Conservation (phyloP, 2,888 invertebrate genomes). For the Thalpophila matura region DNA sequence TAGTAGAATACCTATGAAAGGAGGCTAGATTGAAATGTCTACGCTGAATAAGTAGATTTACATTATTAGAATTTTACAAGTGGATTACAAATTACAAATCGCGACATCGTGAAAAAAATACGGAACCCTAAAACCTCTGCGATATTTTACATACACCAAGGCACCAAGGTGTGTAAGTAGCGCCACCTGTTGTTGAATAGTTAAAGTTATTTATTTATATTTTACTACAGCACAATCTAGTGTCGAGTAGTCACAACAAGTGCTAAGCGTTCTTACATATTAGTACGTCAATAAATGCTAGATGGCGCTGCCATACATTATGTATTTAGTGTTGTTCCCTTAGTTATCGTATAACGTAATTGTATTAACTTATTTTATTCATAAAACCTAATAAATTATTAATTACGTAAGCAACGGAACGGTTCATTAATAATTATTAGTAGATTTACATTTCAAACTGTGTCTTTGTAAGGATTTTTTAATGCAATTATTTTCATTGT, state of each 20-base stretch:
- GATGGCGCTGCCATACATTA: conserved; percentile 14
- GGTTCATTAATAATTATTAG: too few relatives aligned
- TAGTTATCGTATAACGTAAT: neutral
- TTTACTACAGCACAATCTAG: conserved; percentile 61
- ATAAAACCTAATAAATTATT: too few relatives aligned
- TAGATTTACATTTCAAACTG: too few relatives aligned
- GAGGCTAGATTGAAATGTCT: too few relatives aligned
- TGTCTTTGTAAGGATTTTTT: too few relatives aligned
- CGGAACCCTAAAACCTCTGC: too few relatives aligned
- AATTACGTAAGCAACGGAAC: neutral
- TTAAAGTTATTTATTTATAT: neutral
- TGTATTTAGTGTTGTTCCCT: conserved; percentile 13
- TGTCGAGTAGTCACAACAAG: conserved; percentile 50
- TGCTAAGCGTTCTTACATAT: rapidly evolving
- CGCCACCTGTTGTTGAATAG: conserved; percentile 53
- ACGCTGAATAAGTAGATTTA: too few relatives aligned
- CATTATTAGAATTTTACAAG: too few relatives aligned
- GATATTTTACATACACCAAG: neutral
- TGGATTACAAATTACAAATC: too few relatives aligned
- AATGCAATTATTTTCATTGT: too few relatives aligned
- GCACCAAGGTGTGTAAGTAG: neutral
- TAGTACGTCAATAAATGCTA: neutral
- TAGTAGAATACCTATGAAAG: too few relatives aligned
- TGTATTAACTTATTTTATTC: neutral
- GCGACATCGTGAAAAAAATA: too few relatives aligned